These are phyloP conservation scores for Dynastes tityus DNA, from an alignment of 2,888 invertebrate genomes.

Conservation along the genomic window DNA sequence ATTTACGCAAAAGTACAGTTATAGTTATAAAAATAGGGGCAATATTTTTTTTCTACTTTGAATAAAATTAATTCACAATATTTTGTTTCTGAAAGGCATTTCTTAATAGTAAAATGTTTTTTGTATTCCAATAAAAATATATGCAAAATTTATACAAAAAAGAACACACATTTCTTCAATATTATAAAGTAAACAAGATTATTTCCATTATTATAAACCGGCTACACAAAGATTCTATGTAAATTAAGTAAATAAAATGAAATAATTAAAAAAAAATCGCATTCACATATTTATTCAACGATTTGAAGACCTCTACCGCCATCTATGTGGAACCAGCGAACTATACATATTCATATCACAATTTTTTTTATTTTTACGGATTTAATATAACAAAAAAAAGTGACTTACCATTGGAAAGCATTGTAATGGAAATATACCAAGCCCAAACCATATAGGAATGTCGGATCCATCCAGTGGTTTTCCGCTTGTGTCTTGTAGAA, in stretches of 20 bases:
- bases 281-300: too few relatives aligned
- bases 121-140: neutral
- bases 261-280: too few relatives aligned
- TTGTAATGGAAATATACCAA: constrained; percentile 97
- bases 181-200: neutral
- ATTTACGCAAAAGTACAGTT: too few relatives aligned
- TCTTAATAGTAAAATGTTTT: too few relatives aligned
- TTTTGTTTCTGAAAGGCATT: too few relatives aligned
- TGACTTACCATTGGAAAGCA: constrained; percentile 94
- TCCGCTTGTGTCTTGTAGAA: constrained; percentile 85
- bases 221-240: neutral
- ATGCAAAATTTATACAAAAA: neutral
- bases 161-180: neutral
- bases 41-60: too few relatives aligned
- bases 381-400: constrained; percentile 1
- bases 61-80: too few relatives aligned
- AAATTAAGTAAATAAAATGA: neutral
- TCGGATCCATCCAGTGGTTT: constrained; percentile 88
- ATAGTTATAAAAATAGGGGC: too few relatives aligned
- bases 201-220: neutral
- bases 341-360: too few relatives aligned
- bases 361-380: too few relatives aligned
- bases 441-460: constrained; percentile 95
- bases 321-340: neutral
- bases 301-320: neutral